Evolutionary conservation across 2,888 invertebrate genomes (phyloP).

Genomic region (Agonopterix arenella): DNA sequence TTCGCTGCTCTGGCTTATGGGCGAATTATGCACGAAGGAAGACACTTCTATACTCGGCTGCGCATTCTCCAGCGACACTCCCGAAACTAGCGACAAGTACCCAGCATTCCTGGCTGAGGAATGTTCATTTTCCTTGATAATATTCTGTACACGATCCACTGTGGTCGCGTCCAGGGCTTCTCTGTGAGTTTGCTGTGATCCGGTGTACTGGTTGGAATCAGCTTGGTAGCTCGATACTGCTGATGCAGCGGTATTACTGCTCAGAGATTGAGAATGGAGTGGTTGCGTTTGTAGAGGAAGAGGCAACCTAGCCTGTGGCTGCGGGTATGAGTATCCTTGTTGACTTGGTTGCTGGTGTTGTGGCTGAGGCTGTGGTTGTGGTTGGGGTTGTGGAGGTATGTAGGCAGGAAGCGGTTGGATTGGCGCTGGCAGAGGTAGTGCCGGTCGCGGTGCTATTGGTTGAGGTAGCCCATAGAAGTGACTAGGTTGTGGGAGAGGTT

Average conservation of each 20-base stretch:
- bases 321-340: constrained; percentile 23
- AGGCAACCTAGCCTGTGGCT: constrained; percentile 14
- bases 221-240: constrained; percentile 55
- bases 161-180: constrained; percentile 54
- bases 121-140: constrained; percentile 61
- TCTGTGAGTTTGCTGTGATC: constrained; percentile 32
- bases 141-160: constrained; percentile 50
- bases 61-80: constrained; percentile 56
- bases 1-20: constrained; percentile 15
- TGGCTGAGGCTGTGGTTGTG: constrained; percentile 6
- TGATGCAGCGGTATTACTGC: constrained; percentile 22
- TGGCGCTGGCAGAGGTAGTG: constrained; percentile 3
- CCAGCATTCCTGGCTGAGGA: constrained; percentile 54
- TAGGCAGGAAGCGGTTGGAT: not conserved
- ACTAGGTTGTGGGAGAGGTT: constrained; percentile 14
- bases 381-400: constrained; percentile 2
- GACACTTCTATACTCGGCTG: constrained; percentile 62
- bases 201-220: constrained; percentile 51
- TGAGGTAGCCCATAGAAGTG: not conserved
- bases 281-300: not conserved
- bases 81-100: constrained; percentile 57
- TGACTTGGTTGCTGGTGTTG: constrained; percentile 18
- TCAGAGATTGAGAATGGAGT: constrained; percentile 8
- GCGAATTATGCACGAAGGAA: constrained; percentile 60
- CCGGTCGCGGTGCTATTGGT: not conserved